Conservation (phyloP, 2,888 invertebrate species). For the Adela reaumurella region DNA sequence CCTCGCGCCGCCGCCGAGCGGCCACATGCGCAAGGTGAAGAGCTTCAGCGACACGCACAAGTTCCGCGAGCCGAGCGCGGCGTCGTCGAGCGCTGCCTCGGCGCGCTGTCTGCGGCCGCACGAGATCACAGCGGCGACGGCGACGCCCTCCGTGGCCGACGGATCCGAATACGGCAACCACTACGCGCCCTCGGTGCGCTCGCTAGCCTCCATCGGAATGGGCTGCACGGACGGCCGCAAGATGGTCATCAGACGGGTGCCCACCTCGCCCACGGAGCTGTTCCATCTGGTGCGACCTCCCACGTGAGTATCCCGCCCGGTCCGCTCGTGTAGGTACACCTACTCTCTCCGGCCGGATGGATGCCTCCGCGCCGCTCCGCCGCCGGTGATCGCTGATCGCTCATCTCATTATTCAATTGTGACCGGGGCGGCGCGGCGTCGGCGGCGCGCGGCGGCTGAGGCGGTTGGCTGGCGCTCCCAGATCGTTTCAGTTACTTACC, state of each 20-base stretch:
- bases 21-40: slow-evolving; percentile 51
- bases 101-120: slow-evolving; percentile 45
- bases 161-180: slow-evolving; percentile 62
- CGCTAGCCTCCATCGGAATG: slow-evolving; percentile 81
- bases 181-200: slow-evolving; percentile 72
- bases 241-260: slow-evolving; percentile 79
- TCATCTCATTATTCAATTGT: slow-evolving; percentile 5
- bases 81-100: slow-evolving; percentile 43
- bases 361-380: not conserved
- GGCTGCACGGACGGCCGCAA: slow-evolving; percentile 85
- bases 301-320: slow-evolving; percentile 62
- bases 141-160: slow-evolving; percentile 38
- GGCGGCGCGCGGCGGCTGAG: not conserved
- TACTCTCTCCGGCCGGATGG: slow-evolving; percentile 8
- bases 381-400: not conserved
- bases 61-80: slow-evolving; percentile 38
- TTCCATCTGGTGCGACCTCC: slow-evolving; percentile 83
- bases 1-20: slow-evolving; percentile 40
- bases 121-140: slow-evolving; percentile 35
- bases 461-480: too few relatives aligned
- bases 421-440: too few relatives aligned
- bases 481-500: too few relatives aligned
- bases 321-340: slow-evolving; percentile 28
- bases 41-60: slow-evolving; percentile 49
- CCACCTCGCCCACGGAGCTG: slow-evolving; percentile 80